Evolutionary conservation across 2,797 vertebrate genomes (phyloP).

Genomic region (Sebastes minor): DNA sequence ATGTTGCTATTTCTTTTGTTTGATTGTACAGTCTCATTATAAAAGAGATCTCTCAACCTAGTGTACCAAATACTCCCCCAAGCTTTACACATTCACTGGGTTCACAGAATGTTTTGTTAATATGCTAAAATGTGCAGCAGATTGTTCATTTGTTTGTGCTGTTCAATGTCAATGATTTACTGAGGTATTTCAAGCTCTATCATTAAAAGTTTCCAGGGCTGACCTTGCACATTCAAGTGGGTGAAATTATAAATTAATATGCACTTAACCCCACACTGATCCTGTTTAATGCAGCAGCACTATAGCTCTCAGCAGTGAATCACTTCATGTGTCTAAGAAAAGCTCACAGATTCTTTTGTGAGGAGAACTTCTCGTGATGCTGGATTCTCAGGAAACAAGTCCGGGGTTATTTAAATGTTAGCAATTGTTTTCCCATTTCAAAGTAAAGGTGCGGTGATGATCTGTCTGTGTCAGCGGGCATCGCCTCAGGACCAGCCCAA

Average conservation of each 20-base stretch:
- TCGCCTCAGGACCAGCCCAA: background rate
- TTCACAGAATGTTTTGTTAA: background rate
- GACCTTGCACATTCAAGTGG: too few relatives aligned
- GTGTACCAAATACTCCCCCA: background rate
- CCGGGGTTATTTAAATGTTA: background rate
- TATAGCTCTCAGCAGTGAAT: background rate
- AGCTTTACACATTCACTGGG: background rate
- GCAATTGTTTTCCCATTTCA: background rate
- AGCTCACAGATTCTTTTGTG: conserved; percentile 1
- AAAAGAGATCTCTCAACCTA: background rate
- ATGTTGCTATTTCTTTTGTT: background rate
- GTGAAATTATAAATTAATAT: background rate
- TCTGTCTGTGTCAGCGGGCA: conserved; percentile 1
- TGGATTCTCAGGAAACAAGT: background rate
- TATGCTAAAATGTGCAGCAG: background rate
- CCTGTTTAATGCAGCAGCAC: background rate
- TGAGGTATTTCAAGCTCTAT: background rate
- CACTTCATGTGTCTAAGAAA: background rate
- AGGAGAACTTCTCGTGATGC: conserved; percentile 10
- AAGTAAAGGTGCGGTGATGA: background rate
- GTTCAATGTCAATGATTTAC: background rate
- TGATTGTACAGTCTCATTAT: background rate
- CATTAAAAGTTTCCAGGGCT: background rate
- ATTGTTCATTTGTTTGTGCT: background rate
- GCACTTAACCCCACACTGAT: background rate